Evolutionary conservation across 1,140 invertebrate species (phyloP), one percentile per base, ranked within the genome.

Genomic region (Triops longicaudatus): DNA sequence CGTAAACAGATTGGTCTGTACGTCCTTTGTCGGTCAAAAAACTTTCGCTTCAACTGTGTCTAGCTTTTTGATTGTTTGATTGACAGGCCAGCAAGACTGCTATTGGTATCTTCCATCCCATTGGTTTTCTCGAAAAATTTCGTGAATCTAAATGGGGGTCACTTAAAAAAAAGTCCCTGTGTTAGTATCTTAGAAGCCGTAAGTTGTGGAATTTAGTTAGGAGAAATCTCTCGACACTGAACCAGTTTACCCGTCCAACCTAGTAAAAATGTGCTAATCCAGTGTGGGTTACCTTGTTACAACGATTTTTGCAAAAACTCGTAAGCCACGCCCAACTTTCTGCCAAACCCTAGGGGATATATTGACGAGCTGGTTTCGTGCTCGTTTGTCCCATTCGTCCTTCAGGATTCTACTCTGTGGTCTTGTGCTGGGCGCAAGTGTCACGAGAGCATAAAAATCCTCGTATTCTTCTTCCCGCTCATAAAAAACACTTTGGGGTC

Each of bases 351-450:
- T 6, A 22, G 17, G 50, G 50, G 50, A 63, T 63, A 63, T 63
- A 63, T 63, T 63, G 50, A 63, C 50, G 50, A 63, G 50, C 50
- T 63, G 14, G 50, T 37, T 37, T 63, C 50, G 50, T 22, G 22
- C 50, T 63, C n/a, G 17, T 63, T 22, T 63, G 50, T 22, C 22
- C 50, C 50, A 1, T 22, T 22, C 10, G 17, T 22, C 50, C 44
- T 22, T 50, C 44, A 63, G 50, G 22, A 63, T 63, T 63, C 22
- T 63, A 17, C 5, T 63, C 50, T 1, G 50, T 63, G 50, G 50
- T 63, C 50, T 22, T n/a, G 50, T 63, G 50, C 50, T 63, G 50
- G 50, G 50, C 50, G 50, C 50, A 63, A 63, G 17, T 63, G 50
- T 63, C 50, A n/a, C 50, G 14, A 5, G 14, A 63, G 14, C 50